phyloP scores from a whole-genome alignment of 2,113 vertebrate genomes.

The Pachycephala philippinensis region DNA sequence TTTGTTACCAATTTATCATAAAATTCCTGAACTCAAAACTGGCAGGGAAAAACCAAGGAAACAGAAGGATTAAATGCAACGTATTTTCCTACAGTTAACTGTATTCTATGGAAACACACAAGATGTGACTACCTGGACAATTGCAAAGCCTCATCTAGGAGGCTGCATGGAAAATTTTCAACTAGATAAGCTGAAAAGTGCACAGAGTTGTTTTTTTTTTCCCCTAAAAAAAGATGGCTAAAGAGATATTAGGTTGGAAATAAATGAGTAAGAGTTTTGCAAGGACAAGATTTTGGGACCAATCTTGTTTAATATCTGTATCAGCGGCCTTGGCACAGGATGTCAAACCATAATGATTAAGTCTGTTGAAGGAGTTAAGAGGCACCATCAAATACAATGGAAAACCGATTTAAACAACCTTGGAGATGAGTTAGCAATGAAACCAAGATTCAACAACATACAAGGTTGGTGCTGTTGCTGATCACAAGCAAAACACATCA shows the following conservation, averaged over 20 bases:
- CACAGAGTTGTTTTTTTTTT: not conserved
- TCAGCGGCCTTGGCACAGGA: not conserved
- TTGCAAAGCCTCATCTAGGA: not conserved
- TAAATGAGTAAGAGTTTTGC: not conserved
- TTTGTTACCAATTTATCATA: not conserved
- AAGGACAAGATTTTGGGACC: not conserved
- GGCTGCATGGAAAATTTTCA: not conserved
- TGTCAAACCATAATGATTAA: not conserved
- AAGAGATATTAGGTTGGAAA: not conserved
- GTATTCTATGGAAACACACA: not conserved
- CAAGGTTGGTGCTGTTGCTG: not conserved
- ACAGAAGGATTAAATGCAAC: not conserved
- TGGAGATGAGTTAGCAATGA: not conserved
- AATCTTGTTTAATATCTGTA: not conserved
- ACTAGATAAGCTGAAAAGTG: not conserved
- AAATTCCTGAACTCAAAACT: not conserved
- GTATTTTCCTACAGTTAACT: not conserved
- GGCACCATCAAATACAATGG: not conserved
- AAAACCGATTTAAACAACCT: conserved; percentile 20
- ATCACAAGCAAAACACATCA: not conserved
- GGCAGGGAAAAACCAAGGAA: not conserved
- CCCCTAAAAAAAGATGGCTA: not conserved
- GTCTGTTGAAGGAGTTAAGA: conserved; percentile 3
- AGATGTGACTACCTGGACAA: not conserved
- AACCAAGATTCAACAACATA: not conserved